A percentile compares a stretch with the other conserved stretches of the same genome.
These are phyloP conservation scores for Notolabrus celidotus DNA, from an alignment of 2,797 vertebrate species.

Conservation along the genomic window DNA sequence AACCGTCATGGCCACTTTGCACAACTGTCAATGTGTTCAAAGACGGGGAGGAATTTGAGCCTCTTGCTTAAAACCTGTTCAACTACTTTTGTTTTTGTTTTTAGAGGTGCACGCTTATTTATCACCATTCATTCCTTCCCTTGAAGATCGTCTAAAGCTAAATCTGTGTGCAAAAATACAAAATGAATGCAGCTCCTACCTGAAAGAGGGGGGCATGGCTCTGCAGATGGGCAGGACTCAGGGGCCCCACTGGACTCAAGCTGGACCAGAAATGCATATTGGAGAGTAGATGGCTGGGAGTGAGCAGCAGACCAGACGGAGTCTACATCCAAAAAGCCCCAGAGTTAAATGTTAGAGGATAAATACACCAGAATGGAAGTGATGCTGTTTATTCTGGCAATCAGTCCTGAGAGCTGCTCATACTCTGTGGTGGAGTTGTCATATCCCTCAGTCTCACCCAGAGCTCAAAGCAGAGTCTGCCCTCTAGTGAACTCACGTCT, in stretches of 20 bases:
- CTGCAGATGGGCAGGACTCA: constrained; percentile 95
- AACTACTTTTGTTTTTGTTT: too few species aligned
- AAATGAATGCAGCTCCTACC: constrained; percentile 78
- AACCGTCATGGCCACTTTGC: too few species aligned
- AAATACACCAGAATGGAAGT: constrained; percentile 38
- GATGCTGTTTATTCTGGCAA: constrained; percentile 53
- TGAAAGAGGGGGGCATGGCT: constrained; percentile 94
- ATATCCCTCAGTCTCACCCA: constrained; percentile 38
- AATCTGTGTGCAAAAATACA: too few species aligned
- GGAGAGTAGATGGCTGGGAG: constrained; percentile 93
- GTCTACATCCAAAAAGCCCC: constrained; percentile 84
- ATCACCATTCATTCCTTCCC: too few species aligned
- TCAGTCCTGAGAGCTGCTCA: constrained; percentile 14
- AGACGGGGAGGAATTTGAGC: background rate
- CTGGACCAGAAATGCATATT: constrained; percentile 98
- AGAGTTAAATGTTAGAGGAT: constrained; percentile 48
- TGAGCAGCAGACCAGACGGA: constrained; percentile 93
- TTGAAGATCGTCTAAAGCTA: too few species aligned
- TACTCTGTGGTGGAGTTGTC: constrained; percentile 34
- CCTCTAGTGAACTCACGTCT: constrained; percentile 54
- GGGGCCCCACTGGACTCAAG: constrained; percentile 94
- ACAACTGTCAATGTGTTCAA: too few species aligned
- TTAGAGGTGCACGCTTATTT: too few species aligned
- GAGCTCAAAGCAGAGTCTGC: constrained; percentile 50
- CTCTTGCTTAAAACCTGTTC: background rate